These are phyloP conservation scores for Muscicapa striata DNA, from an alignment of 2,797 vertebrate genomes.

Conservation along the genomic window DNA sequence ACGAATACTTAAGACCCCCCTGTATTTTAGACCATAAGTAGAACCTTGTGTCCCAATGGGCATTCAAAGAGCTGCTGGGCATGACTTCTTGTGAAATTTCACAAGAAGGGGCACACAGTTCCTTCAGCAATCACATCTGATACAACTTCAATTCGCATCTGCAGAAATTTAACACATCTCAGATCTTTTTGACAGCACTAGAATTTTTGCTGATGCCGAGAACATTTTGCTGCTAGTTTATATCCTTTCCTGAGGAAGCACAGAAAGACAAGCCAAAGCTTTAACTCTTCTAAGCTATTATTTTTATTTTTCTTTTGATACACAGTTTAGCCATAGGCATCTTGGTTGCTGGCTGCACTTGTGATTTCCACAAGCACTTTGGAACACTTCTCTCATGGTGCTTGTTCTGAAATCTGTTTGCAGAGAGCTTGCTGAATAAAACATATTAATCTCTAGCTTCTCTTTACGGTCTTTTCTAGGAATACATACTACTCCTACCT, in stretches of 20 bases:
- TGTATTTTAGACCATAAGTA: background rate
- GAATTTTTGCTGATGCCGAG: slow-evolving; percentile 36
- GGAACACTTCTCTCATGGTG: background rate
- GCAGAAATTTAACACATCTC: slow-evolving; percentile 33
- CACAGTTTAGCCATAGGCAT: slow-evolving; percentile 41
- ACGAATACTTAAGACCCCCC: background rate
- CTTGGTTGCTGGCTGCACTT: slow-evolving; percentile 29
- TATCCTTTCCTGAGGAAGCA: slow-evolving; percentile 28
- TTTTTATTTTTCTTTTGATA: slow-evolving; percentile 42
- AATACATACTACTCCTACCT: background rate
- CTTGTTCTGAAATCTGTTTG: background rate
- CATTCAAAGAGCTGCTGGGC: background rate
- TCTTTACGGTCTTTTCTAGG: background rate
- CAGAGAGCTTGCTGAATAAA: background rate
- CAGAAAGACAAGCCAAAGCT: slow-evolving; percentile 22
- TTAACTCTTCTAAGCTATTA: slow-evolving; percentile 32
- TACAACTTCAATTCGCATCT: background rate
- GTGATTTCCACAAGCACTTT: background rate
- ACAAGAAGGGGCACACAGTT: background rate
- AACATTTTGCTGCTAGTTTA: slow-evolving; percentile 42
- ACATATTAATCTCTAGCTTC: background rate
- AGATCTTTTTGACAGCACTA: slow-evolving; percentile 43
- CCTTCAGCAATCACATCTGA: background rate
- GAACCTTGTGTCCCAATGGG: background rate
- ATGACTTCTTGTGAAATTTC: background rate